Evolutionary conservation across 92 coral and sea anemone genomes (phyloP).

Genomic region (Palythoa heliodiscus): DNA sequence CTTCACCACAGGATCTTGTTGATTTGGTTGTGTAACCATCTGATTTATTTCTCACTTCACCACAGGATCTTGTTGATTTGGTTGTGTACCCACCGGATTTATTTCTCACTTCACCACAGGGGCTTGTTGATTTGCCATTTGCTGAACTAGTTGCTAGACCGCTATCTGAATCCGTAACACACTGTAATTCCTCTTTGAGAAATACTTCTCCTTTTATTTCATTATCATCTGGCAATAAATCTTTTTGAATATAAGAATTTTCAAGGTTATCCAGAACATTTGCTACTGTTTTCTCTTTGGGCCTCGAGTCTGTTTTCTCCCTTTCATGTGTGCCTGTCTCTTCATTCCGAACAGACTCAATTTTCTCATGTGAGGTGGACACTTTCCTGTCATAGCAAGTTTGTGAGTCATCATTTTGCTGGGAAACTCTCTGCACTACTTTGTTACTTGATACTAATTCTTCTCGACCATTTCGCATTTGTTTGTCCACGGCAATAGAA

Average conservation of each 20-base stretch:
- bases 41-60: too few species aligned
- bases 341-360: background rate
- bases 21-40: too few species aligned
- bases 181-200: background rate
- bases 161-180: constrained; percentile 5
- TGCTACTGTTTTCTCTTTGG: background rate
- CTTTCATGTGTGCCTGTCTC: background rate
- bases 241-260: constrained; percentile 17
- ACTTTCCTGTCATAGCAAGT: background rate
- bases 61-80: too few species aligned
- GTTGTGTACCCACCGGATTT: constrained; percentile 7
- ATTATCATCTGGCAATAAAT: background rate
- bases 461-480: constrained; percentile 12
- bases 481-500: constrained; percentile 22
- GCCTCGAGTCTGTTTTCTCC: background rate
- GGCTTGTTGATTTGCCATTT: background rate
- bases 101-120: background rate
- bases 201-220: background rate
- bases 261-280: background rate
- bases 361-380: background rate
- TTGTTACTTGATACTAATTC: background rate
- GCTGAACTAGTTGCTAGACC: constrained; percentile 15
- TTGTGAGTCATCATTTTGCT: background rate
- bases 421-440: background rate
- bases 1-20: too few species aligned